These are phyloP conservation scores for Tamias sibiricus DNA, from an alignment of 2,113 vertebrate species.

Conservation along the genomic window DNA sequence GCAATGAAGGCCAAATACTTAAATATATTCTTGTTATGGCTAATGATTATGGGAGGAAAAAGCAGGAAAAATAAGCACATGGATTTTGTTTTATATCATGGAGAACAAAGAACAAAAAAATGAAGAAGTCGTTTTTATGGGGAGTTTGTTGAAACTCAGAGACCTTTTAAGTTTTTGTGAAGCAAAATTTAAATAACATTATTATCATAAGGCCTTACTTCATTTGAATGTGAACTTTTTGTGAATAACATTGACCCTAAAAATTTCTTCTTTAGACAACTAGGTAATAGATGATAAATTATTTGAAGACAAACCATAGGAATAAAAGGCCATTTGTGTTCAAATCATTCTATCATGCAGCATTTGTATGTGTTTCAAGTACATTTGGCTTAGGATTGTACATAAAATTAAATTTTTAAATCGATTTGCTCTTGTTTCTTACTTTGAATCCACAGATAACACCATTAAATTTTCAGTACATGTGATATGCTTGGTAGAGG, in stretches of 20 bases:
- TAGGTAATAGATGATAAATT: neutral
- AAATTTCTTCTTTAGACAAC: neutral
- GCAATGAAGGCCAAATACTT: neutral
- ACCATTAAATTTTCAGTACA: neutral
- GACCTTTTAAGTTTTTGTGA: neutral
- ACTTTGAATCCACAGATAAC: neutral
- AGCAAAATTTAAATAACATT: neutral
- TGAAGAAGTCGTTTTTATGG: neutral
- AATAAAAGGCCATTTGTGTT: neutral
- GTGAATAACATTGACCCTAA: neutral
- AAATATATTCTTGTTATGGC: neutral
- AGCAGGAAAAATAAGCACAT: neutral
- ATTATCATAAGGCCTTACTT: neutral
- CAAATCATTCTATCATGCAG: neutral
- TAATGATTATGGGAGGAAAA: neutral
- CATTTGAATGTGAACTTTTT: slow-evolving; percentile 21
- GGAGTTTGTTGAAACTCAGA: neutral
- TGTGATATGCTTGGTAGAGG: neutral
- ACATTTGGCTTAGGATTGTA: neutral
- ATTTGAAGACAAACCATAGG: neutral
- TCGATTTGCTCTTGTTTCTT: neutral
- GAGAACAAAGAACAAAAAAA: neutral
- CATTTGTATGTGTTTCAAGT: neutral
- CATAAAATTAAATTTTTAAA: slow-evolving; percentile 20
- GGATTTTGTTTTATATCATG: neutral